A percentile compares a stretch with the other conserved stretches of the same genome.
Evolutionary conservation across 2,797 vertebrate genomes (phyloP).

Genomic region (Chromobotia macracanthus): DNA sequence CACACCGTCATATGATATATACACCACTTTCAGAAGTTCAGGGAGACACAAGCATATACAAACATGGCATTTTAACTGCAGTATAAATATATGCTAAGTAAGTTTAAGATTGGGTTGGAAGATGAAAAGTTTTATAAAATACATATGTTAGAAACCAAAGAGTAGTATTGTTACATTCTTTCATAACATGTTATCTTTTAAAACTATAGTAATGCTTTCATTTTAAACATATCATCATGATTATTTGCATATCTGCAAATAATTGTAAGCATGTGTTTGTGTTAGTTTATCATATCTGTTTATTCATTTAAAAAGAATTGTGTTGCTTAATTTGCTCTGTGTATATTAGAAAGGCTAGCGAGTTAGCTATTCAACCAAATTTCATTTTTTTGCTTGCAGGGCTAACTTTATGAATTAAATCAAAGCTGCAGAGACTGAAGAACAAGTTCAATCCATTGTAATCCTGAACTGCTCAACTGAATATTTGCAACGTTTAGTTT

Average conservation of each 20-base stretch:
- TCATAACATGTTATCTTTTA: background rate
- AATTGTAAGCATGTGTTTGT: conserved; percentile 13
- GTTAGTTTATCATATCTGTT: conserved; percentile 20
- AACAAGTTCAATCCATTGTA: conserved; percentile 83
- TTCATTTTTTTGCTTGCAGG: conserved; percentile 92
- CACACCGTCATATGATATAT: conserved; percentile 4
- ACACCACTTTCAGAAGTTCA: conserved; percentile 27
- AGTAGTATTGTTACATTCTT: background rate
- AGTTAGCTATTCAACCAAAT: conserved; percentile 82
- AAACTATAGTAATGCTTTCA: background rate
- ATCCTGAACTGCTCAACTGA: conserved; percentile 82
- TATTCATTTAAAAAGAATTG: background rate
- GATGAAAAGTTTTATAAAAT: no score
- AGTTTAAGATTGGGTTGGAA: no score
- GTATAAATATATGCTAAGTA: background rate
- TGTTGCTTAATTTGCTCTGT: conserved; percentile 38
- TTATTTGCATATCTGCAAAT: conserved; percentile 44
- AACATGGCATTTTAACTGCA: conserved; percentile 33
- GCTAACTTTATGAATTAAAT: conserved; percentile 90
- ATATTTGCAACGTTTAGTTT: conserved; percentile 79
- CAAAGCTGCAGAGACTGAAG: conserved; percentile 88
- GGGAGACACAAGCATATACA: conserved; percentile 26
- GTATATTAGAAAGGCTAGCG: conserved; percentile 78
- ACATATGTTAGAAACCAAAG: no score
- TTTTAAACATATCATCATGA: conserved; percentile 29